Evolutionary conservation across 2,113 vertebrate genomes (phyloP).

Genomic region (Heterochromis multidens): DNA sequence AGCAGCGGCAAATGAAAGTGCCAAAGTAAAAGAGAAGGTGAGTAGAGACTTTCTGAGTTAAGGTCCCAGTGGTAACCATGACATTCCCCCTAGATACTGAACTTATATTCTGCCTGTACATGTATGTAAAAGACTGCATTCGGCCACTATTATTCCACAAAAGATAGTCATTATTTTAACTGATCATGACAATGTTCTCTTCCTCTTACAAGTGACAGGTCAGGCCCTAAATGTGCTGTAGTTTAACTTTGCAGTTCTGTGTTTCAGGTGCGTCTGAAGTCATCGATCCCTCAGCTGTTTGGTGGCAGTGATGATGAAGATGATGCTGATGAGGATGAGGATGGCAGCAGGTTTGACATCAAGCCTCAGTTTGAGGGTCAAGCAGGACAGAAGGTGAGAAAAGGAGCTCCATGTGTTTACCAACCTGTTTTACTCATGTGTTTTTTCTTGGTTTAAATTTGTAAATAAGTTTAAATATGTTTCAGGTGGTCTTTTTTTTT

Average conservation of each 20-base stretch:
- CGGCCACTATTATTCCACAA: neutral
- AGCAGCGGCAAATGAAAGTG: neutral
- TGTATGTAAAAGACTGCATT: neutral
- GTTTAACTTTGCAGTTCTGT: neutral
- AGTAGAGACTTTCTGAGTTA: neutral
- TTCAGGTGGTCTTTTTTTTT: no score
- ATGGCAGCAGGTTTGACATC: conserved; percentile 79
- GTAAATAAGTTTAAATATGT: no score
- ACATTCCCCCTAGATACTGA: no score
- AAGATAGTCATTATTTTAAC: neutral
- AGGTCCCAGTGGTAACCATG: neutral
- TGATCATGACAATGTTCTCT: neutral
- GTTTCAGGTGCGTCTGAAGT: conserved; percentile 17
- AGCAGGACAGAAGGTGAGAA: conserved; percentile 89
- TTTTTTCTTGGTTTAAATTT: no score
- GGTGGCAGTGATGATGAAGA: conserved; percentile 82
- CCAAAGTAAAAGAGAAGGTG: conserved; percentile 26
- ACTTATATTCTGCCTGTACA: no score
- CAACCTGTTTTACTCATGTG: neutral
- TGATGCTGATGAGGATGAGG: conserved; percentile 68
- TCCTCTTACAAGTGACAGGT: no score
- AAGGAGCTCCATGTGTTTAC: neutral
- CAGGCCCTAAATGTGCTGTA: neutral
- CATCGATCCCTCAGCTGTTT: conserved; percentile 77
- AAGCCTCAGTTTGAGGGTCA: conserved; percentile 93